phyloP scores from a whole-genome alignment of 2,888 invertebrate species.

The Noctuana brunneofusca region DNA sequence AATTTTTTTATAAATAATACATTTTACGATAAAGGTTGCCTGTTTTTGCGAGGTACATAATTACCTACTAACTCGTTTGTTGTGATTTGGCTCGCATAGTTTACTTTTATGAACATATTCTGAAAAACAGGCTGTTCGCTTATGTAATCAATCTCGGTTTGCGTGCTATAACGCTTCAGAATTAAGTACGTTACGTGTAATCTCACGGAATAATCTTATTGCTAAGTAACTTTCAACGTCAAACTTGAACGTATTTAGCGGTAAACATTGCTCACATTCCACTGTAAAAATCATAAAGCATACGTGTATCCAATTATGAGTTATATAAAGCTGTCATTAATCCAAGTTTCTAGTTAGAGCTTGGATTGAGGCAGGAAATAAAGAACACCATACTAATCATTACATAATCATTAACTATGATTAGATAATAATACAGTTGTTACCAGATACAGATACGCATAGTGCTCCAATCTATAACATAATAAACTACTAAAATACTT shows the following conservation, averaged over 20 bases:
- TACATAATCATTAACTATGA: neutral
- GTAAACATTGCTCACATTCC: conserved; percentile 1
- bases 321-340: conserved; percentile 2
- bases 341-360: neutral
- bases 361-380: neutral
- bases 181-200: conserved; percentile 20
- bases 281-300: neutral
- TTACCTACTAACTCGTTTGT: neutral
- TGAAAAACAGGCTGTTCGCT: neutral
- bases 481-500: too few relatives aligned
- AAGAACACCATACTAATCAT: neutral
- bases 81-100: too few relatives aligned
- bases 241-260: conserved; percentile 10
- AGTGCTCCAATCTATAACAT: too few relatives aligned
- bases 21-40: too few relatives aligned
- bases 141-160: conserved; percentile 26
- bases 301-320: neutral
- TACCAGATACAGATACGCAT: too few relatives aligned
- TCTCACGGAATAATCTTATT: conserved; percentile 30
- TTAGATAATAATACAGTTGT: too few relatives aligned
- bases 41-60: neutral
- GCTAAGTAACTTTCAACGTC: conserved; percentile 19
- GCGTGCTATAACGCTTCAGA: conserved; percentile 25
- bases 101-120: too few relatives aligned
- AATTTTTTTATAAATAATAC: too few relatives aligned